Evolutionary conservation across 2,113 vertebrate genomes (phyloP), one percentile per base, ranked within the genome.

Genomic region (Aldabrachelys gigantea): DNA sequence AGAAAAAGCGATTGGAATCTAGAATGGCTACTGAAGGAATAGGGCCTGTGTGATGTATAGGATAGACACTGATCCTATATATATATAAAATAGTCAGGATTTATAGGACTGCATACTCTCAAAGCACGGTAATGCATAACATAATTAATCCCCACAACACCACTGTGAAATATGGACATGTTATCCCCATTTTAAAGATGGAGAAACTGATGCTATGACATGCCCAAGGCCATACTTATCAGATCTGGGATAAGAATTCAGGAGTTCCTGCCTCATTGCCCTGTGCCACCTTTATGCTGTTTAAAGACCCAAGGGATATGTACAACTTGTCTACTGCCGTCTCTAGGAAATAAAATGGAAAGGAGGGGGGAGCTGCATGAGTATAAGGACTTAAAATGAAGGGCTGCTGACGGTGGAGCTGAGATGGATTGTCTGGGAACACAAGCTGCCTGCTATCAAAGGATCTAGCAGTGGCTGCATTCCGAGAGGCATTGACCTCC

Each of bases 161-260:
- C 2, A 56, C 44, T 4, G 0, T 44, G 31, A n/a, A 59, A 35
- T 1, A 0, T 25, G 21, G 89, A 38, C 5, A 13, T 57, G 10
- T 6, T 17, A 53, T 13, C 87, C 76, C 3, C 10, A 9, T 11
- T 89, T 76, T 0, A 87, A 17, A 49, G 76, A 49, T 82, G 65
- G 35, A n/a, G 65, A 69, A n/a, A 69, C 17, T 69, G 65, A n/a
- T 8, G 4, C 16, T 65, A 31, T 65, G 62, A 65, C 8, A 35
- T 65, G 13, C 31, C 31, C 62, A 35, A 65, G 62, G 62, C 62
- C 7, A 8, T 8, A 65, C 35, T 5, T 88, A 16, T 65, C 29
- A 80, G 25, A 41, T 50, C 38, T 10, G 35, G 57, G 90, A 52
- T 62, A 82, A 84, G 44, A 85, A 80, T 90, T 85, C 4, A 59